Base-by-base conservation (phyloP, 2,797 vertebrate species). In the Coluber constrictor region DNA sequence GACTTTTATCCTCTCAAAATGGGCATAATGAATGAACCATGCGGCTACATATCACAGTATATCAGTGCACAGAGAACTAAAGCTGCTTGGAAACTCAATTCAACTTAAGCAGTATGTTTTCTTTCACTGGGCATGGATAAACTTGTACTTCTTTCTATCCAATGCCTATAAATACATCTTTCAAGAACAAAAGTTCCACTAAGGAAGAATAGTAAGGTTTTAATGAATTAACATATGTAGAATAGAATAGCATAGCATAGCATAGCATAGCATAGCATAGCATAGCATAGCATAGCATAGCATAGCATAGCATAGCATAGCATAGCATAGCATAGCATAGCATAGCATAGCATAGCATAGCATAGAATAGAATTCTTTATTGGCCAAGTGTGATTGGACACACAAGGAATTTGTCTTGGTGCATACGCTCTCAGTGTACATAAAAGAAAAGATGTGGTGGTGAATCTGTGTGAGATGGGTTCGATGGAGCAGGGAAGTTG, bases 381-480 rank as follows among this genome's bases (percentile, higher is more conserved):
- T 51, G 47, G 47, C 47, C 47, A 51, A 51, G 6, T 51, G 47
- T 51, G 47, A 51, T 51, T 51, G 47, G 47, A 51, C 47, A 51
- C 47, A 8, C 6, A 51, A 51, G 47, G 47, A 51, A 51, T 51
- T 51, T 51, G 47, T 51, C 47, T 51, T 51, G 47, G 47, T 51
- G 47, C 47, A 51, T 51, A 51, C 47, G 1, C 47, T 51, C 47
- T 51, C 47, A 51, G 47, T 51, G 7, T 51, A 51, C 47, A 51
- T 51, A 51, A 7, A 51, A 51, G 47, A 51, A 7, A 51, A 51
- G 47, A 51, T 56, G 47, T 16, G 43, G 32, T 9, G 86, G 91
- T 90, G 51, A 23, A 27, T 89, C 88, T 83, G 43, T 95, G 90
- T 93, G 79, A 0, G 25, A 86, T 90, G 94, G 61, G 93, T 94